Evolutionary conservation across 2,888 invertebrate species (phyloP).

Genomic region (Deroplatys truncata): DNA sequence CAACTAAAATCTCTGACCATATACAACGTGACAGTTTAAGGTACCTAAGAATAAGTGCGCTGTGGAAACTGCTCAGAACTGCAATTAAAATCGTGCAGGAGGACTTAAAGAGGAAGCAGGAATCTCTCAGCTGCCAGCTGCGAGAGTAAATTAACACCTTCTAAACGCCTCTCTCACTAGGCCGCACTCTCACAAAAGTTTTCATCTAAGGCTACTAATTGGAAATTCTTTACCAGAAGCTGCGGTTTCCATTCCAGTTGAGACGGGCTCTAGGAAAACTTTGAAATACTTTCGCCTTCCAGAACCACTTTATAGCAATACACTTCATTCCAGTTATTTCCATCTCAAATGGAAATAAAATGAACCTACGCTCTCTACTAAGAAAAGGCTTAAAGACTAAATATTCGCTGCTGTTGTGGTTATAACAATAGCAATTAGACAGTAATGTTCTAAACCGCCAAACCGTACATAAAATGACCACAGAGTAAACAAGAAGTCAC

Average conservation of each 20-base stretch:
- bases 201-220: background rate
- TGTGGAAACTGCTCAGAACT: background rate
- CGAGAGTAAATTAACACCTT: background rate
- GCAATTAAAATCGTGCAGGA: background rate
- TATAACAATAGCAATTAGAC: too few relatives aligned
- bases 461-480: too few relatives aligned
- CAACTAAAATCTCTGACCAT: too few relatives aligned
- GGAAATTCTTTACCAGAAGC: background rate
- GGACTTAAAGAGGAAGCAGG: background rate
- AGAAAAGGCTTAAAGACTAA: background rate
- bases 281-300: background rate
- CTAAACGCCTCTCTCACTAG: background rate
- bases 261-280: background rate
- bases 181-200: background rate
- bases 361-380: background rate
- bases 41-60: background rate
- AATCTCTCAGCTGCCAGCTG: background rate
- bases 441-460: too few relatives aligned
- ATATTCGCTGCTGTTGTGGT: background rate
- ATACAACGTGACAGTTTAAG: too few relatives aligned
- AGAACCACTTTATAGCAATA: background rate
- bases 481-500: too few relatives aligned
- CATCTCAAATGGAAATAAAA: background rate
- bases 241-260: background rate
- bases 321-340: background rate